A percentile compares a stretch with the other conserved stretches of the same genome.
Conservation (phyloP, 2,797 vertebrate genomes). For the Notolepis coatsorum region DNA sequence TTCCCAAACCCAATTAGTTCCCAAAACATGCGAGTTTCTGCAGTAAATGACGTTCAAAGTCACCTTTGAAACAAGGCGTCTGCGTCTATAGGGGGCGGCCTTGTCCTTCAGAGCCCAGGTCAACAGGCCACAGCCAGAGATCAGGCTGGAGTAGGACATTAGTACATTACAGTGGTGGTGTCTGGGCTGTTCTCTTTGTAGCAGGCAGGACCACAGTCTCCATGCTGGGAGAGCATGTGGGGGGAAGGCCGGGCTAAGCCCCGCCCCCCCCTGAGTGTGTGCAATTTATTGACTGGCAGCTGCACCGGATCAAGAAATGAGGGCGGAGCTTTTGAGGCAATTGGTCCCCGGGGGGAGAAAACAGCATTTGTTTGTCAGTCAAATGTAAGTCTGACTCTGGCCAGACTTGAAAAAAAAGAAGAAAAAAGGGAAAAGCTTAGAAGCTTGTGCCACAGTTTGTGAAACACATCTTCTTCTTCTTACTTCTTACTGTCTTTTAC, state of each 20-base stretch:
- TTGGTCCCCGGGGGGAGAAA: no score
- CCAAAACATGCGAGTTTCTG: no score
- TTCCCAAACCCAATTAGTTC: background rate
- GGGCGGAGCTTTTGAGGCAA: no score
- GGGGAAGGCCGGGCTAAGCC: background rate
- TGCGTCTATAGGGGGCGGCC: background rate
- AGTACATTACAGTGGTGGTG: background rate
- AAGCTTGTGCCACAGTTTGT: no score
- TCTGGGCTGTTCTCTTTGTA: background rate
- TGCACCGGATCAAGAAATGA: conserved; percentile 24
- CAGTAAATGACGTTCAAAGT: no score
- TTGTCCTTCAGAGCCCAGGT: conserved; percentile 54
- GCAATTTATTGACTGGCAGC: conserved; percentile 35
- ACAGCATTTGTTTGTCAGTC: no score
- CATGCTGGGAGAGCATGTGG: background rate
- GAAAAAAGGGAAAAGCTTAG: no score
- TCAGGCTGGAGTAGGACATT: conserved; percentile 62
- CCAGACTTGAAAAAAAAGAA: no score
- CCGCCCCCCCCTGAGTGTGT: conserved; percentile 19
- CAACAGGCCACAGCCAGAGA: conserved; percentile 55
- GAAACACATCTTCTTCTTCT: no score
- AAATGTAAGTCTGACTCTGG: no score
- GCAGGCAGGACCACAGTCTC: no score
- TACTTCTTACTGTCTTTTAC: no score
- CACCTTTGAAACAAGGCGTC: background rate